A percentile compares a stretch with the other conserved stretches of the same genome.
Conservation (phyloP, 2,888 invertebrate species). For the Machimus rusticus region DNA sequence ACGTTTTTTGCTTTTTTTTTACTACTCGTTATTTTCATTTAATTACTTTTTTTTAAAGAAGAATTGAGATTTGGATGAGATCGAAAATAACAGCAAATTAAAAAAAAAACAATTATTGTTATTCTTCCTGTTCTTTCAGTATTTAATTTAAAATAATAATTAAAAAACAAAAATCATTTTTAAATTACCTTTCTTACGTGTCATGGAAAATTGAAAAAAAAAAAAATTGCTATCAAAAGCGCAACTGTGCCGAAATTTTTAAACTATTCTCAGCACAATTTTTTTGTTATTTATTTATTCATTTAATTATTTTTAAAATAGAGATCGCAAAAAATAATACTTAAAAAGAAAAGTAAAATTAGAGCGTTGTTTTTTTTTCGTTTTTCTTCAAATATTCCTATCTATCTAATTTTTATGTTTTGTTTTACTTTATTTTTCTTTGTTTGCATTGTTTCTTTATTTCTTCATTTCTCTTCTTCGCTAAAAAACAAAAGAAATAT, state of each 20-base stretch:
- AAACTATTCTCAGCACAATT: neutral
- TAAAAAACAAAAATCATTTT: neutral
- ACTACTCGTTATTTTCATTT: neutral
- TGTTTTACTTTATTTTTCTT: neutral
- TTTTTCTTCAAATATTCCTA: neutral
- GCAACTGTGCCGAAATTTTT: neutral
- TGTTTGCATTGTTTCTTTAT: neutral
- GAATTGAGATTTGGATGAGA: conserved; percentile 37
- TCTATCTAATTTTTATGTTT: neutral
- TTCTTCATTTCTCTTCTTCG: neutral
- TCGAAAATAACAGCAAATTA: conserved; percentile 26
- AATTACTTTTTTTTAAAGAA: neutral
- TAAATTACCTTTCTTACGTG: neutral
- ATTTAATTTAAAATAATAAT: neutral
- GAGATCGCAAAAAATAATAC: neutral
- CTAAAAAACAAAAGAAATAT: neutral
- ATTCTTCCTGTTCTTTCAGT: neutral
- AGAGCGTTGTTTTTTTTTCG: neutral
- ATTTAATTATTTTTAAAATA: neutral
- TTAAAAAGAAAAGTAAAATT: neutral
- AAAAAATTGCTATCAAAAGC: neutral
- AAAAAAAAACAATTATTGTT: neutral
- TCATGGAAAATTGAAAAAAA: neutral
- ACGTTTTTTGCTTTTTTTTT: neutral
- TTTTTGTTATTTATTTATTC: neutral